phyloP scores from a whole-genome alignment of 2,113 vertebrate species.

The Petaurus breviceps region DNA sequence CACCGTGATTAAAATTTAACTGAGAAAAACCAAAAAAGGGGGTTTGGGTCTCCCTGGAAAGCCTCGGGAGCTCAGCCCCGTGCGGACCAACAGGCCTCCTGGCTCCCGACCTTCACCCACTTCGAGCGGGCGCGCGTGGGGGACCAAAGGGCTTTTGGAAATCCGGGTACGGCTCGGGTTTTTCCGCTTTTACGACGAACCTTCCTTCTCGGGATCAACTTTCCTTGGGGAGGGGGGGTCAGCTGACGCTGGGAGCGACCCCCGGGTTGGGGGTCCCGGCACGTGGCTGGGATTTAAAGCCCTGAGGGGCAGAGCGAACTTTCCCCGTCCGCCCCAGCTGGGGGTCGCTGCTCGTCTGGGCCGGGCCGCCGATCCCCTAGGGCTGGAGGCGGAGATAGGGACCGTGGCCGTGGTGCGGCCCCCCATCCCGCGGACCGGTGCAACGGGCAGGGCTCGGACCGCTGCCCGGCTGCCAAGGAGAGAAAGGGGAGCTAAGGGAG shows the following conservation, averaged over 20 bases:
- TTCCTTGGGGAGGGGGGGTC: not conserved
- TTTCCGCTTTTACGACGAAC: not conserved
- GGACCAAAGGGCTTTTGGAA: accelerated
- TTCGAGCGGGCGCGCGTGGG: accelerated
- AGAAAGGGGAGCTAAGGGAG: not conserved
- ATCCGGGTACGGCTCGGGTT: not conserved
- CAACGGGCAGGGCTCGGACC: not conserved
- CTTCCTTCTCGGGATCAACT: not conserved
- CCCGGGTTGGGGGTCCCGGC: not conserved
- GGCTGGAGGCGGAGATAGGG: not conserved
- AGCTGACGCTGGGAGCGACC: too few relatives aligned
- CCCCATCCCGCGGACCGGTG: not conserved
- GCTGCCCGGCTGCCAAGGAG: not conserved
- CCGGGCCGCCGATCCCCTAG: too few relatives aligned
- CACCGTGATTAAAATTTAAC: not conserved
- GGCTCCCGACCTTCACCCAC: too few relatives aligned
- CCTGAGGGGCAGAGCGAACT: not conserved
- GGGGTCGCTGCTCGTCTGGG: too few relatives aligned
- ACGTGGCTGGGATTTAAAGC: not conserved
- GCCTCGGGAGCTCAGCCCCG: too few relatives aligned
- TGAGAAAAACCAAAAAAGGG: too few relatives aligned
- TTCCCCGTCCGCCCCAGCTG: not conserved
- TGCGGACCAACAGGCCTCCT: not conserved
- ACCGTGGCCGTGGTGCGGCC: too few relatives aligned
- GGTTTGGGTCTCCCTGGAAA: not conserved